phyloP scores from a whole-genome alignment of 2,113 vertebrate species.

The Machaerirhynchus nigripectus region DNA sequence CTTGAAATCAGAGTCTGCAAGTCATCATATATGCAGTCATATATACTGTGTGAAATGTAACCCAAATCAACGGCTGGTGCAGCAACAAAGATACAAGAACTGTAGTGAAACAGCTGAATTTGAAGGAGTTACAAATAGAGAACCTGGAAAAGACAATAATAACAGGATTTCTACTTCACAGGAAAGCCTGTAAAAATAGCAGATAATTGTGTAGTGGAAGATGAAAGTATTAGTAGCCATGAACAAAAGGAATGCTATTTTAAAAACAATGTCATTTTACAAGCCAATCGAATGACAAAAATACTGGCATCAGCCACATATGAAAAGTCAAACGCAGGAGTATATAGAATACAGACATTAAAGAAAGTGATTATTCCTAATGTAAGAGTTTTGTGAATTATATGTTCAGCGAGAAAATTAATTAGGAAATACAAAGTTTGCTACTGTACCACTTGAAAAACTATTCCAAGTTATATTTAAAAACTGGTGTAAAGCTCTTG shows the following conservation, averaged over 20 bases:
- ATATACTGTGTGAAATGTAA: background rate
- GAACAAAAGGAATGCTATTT: background rate
- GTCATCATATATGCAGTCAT: background rate
- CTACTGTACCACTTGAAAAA: background rate
- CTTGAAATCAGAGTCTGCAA: background rate
- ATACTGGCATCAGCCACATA: background rate
- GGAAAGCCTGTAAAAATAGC: background rate
- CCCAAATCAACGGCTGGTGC: background rate
- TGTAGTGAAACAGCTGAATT: background rate
- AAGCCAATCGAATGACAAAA: background rate
- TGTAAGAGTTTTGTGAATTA: background rate
- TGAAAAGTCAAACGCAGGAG: background rate
- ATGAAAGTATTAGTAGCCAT: background rate
- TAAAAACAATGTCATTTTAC: background rate
- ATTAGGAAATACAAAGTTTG: background rate
- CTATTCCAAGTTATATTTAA: background rate
- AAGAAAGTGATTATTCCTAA: background rate
- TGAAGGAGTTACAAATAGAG: background rate
- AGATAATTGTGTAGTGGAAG: background rate
- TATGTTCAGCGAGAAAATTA: background rate
- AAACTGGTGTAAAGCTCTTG: background rate
- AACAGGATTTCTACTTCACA: background rate
- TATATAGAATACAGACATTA: background rate
- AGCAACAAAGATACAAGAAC: background rate
- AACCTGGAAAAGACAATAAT: background rate